A percentile compares a stretch with the other conserved stretches of the same genome.
Evolutionary conservation across 23 tunicate species (phyloP).

Genomic region (Ciona savignyi): DNA sequence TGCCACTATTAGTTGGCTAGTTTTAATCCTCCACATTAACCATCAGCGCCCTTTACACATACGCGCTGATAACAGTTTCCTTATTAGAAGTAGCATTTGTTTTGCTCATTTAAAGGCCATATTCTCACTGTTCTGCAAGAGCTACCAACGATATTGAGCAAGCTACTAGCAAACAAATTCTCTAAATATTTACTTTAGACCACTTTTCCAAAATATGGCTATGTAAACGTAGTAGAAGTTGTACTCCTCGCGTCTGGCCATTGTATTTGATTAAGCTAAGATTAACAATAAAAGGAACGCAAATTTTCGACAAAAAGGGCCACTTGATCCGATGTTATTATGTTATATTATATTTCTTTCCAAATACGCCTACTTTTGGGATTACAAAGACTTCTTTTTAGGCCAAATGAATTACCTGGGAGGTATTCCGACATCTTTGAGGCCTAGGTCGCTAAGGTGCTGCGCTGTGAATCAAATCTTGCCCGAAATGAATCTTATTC

Average conservation of each 20-base stretch:
- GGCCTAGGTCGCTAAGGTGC: not conserved
- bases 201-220: too few species aligned
- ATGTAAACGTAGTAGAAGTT: too few species aligned
- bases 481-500: not conserved
- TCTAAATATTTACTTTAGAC: not conserved
- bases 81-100: too few species aligned
- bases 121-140: too few species aligned
- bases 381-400: not conserved
- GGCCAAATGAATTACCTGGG: not conserved
- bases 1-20: too few species aligned
- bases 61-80: too few species aligned
- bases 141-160: too few species aligned
- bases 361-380: not conserved
- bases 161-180: not conserved
- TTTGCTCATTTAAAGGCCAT: too few species aligned
- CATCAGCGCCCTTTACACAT: too few species aligned
- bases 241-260: too few species aligned
- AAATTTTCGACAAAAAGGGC: not conserved
- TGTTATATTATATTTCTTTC: not conserved
- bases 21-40: too few species aligned
- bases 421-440: not conserved
- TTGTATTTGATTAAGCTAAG: too few species aligned
- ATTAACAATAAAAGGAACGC: not conserved
- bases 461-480: not conserved
- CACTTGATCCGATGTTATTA: not conserved